Percentiles rank a stretch among this genome's conserved stretches.
These are phyloP conservation scores for Globodera rostochiensis DNA, from an alignment of 1,140 invertebrate species.

Conservation along the genomic window DNA sequence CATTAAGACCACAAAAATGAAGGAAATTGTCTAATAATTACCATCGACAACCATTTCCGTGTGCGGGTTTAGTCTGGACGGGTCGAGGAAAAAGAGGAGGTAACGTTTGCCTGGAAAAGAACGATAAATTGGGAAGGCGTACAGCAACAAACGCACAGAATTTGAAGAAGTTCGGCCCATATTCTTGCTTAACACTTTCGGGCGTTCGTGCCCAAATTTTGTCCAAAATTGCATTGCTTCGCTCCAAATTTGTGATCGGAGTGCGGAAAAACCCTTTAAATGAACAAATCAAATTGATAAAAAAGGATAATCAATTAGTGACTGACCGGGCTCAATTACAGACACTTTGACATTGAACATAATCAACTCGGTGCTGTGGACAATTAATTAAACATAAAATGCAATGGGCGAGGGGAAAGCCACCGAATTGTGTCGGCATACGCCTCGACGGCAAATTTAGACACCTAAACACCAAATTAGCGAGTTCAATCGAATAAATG, in stretches of 20 bases:
- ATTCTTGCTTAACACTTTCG: constrained; percentile 14
- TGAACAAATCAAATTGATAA: not conserved
- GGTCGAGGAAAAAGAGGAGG: constrained; percentile 18
- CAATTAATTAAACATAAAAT: not conserved
- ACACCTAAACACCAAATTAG: constrained; percentile 31
- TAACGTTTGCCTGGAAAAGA: constrained; percentile 1
- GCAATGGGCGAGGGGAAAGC: too few species aligned
- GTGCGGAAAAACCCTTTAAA: constrained; percentile 25
- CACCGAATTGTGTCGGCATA: constrained; percentile 38
- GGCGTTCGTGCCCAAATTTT: constrained; percentile 19
- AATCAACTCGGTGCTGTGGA: constrained; percentile 15
- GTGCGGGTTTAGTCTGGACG: constrained; percentile 13
- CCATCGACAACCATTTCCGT: constrained; percentile 19
- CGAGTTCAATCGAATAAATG: not conserved
- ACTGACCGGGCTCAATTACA: constrained; percentile 20
- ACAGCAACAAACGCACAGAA: constrained; percentile 9
- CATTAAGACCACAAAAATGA: too few species aligned
- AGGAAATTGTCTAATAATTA: not conserved
- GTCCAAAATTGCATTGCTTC: constrained; percentile 18
- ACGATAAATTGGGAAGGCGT: not conserved
- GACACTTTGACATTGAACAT: constrained; percentile 27
- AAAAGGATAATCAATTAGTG: not conserved
- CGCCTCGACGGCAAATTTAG: constrained; percentile 39
- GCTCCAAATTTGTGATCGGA: constrained; percentile 21
- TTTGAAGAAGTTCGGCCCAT: constrained; percentile 13